Evolutionary conservation across 2,113 vertebrate genomes (phyloP), one percentile per base, ranked within the genome.

Genomic region (Brienomyrus longianalis): DNA sequence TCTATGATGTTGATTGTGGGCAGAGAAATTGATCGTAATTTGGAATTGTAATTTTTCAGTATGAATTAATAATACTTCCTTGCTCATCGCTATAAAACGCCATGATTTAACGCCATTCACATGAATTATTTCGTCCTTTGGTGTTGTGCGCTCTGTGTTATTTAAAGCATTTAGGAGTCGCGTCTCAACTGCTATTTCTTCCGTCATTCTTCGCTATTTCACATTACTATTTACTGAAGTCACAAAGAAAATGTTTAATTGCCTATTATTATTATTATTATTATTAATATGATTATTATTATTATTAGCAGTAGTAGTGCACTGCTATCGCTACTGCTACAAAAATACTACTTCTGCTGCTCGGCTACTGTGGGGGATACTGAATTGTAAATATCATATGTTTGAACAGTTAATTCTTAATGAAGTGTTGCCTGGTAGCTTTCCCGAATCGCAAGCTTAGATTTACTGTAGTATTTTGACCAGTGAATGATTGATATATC

Each of bases 141-240:
- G 23, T 87, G 74, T 70, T 91, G 91, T 92, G 87, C 92, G 92
- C 94, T 92, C 52, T 88, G 74, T 92, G 93, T 88, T 94, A 88
- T 94, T 93, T 92, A 93, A 92, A 93, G 54, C 47, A 92, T 90
- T 66, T 88, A 90, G 88, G 93, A 90, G 83, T 93, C 91, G 89
- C 43, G 91, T 92, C 91, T 88, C 91, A 92, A 90, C 87, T 87
- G 89, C 90, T 88, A 31, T 90, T 87, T 66, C 52, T 39, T 35
- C 88, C 93, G 90, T 92, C 91, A 89, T 74, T 19, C 77, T 90
- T 92, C 93, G 92, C 93, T 21, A 92, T 92, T 91, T 83, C 17
- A 11, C 35, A 31, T 83, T 31, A 54, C 70, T 35, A 35, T 27
- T 74, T 10, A 74, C 66, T 74, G 27, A 74, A 35, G 35, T 80